A percentile compares a stretch with the other conserved stretches of the same genome.
Conservation (phyloP, 2,888 invertebrate species). For the Heliconius cydno region DNA sequence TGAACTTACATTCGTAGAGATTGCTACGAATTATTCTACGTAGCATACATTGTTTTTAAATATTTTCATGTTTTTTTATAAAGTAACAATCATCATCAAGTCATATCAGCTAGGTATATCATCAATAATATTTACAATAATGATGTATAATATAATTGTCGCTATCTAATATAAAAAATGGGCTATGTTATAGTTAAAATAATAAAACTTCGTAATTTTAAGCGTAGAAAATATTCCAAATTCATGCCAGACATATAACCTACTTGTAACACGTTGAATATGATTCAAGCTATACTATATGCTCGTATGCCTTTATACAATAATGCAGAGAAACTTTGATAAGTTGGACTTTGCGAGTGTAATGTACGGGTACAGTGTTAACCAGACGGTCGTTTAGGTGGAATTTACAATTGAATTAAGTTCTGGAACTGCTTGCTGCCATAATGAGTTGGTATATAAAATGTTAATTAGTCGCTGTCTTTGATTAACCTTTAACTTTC, state of each 20-base stretch:
- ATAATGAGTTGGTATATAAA: conserved; percentile 24
- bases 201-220: conserved; percentile 26
- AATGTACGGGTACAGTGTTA: conserved; percentile 51
- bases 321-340: conserved; percentile 71
- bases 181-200: too few relatives aligned
- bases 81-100: too few relatives aligned
- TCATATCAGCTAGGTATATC: too few relatives aligned
- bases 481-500: neutral
- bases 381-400: conserved; percentile 48
- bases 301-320: conserved; percentile 53
- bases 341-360: conserved; percentile 55
- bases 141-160: too few relatives aligned
- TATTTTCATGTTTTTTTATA: too few relatives aligned
- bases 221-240: conserved; percentile 30
- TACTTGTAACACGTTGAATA: conserved; percentile 61
- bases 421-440: conserved; percentile 16
- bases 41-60: neutral
- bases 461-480: conserved; percentile 4
- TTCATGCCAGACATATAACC: conserved; percentile 40
- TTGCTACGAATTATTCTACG: conserved; percentile 27
- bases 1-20: conserved; percentile 45
- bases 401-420: conserved; percentile 44
- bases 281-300: conserved; percentile 48
- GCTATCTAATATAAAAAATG: too few relatives aligned
- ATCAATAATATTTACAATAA: too few relatives aligned